These are phyloP conservation scores for Yponomeuta sedellus DNA, from an alignment of 2,888 invertebrate genomes.

Conservation along the genomic window DNA sequence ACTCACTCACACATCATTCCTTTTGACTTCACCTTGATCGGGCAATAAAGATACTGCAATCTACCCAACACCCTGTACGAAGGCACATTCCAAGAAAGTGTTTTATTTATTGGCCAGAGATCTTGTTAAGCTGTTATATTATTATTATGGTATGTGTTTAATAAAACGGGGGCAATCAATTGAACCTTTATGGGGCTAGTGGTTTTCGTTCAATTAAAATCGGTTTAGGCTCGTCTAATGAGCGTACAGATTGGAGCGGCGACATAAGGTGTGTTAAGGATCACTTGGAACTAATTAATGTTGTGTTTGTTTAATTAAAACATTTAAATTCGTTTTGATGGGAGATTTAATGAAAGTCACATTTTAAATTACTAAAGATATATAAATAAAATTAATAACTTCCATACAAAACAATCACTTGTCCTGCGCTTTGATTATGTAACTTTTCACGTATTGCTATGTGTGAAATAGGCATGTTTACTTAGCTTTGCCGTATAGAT, in stretches of 20 bases:
- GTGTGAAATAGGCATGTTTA: too few relatives aligned
- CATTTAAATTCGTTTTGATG: background rate
- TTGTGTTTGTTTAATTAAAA: background rate
- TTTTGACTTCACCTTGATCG: too few relatives aligned
- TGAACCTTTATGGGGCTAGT: background rate
- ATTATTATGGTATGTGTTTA: conserved; percentile 10
- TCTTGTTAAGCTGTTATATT: conserved; percentile 10
- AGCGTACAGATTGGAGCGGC: background rate
- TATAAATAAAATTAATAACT: too few relatives aligned
- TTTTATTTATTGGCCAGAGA: conserved; percentile 9
- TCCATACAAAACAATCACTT: too few relatives aligned
- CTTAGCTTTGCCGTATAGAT: too few relatives aligned
- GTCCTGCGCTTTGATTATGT: too few relatives aligned
- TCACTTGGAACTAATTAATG: background rate
- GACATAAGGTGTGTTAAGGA: background rate
- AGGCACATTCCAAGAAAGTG: conserved; percentile 10
- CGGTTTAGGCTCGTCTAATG: background rate
- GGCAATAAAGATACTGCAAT: too few relatives aligned
- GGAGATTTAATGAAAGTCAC: background rate
- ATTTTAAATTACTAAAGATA: background rate
- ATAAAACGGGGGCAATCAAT: conserved; percentile 12
- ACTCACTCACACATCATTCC: too few relatives aligned
- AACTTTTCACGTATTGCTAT: too few relatives aligned
- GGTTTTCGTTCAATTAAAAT: conserved; percentile 4
- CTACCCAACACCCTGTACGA: background rate